A percentile compares a stretch with the other conserved stretches of the same genome.
These are phyloP conservation scores for Pteromalus puparum DNA, from an alignment of 1,140 invertebrate genomes.

Conservation along the genomic window DNA sequence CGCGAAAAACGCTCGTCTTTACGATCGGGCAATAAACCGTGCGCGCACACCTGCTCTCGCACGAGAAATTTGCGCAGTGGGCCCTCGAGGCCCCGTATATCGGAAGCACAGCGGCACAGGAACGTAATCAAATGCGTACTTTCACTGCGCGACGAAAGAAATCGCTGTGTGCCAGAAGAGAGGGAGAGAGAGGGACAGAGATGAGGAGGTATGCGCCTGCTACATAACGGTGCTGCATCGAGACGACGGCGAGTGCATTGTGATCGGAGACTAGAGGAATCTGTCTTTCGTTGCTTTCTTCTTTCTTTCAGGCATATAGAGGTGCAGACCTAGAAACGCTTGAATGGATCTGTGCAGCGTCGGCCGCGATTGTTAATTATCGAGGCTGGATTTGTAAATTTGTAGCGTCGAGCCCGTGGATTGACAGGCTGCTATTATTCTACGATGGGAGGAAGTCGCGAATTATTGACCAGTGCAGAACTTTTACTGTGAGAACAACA, in stretches of 20 bases:
- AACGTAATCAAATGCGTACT: constrained; percentile 56
- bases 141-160: constrained; percentile 62
- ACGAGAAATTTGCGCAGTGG: background rate
- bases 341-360: background rate
- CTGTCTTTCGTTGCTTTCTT: constrained; percentile 4
- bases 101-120: constrained; percentile 43
- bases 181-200: background rate
- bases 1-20: background rate
- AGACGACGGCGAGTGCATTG: constrained; percentile 39
- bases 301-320: background rate
- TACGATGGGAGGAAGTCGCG: background rate
- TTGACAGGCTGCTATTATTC: too few relatives aligned
- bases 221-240: constrained; percentile 35
- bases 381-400: background rate
- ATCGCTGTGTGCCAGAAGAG: constrained; percentile 39
- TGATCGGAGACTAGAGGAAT: constrained; percentile 9
- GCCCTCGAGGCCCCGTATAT: constrained; percentile 32
- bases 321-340: constrained; percentile 29
- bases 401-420: too few relatives aligned
- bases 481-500: background rate
- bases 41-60: background rate
- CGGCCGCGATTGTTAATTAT: constrained; percentile 29
- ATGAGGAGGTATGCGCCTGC: constrained; percentile 31
- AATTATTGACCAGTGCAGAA: background rate
- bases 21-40: constrained; percentile 6